A percentile compares a stretch with the other conserved stretches of the same genome.
Evolutionary conservation across 2,888 invertebrate species (phyloP).

Genomic region (Synanthedon vespiformis): DNA sequence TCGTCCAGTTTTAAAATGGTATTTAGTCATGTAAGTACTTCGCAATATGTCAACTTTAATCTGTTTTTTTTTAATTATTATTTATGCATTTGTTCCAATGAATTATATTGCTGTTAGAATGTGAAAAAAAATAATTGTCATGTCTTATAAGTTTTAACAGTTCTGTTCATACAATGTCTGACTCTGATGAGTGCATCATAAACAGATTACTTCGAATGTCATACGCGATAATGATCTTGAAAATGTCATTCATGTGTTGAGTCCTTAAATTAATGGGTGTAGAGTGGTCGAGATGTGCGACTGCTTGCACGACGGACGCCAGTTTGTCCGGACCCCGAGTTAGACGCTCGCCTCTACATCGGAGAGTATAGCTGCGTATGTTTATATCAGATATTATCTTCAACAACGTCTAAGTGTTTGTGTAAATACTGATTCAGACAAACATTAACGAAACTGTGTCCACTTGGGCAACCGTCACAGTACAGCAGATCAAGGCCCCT

Average conservation of each 20-base stretch:
- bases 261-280: background rate
- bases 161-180: too few species aligned
- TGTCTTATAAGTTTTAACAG: too few species aligned
- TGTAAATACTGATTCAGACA: conserved; percentile 33
- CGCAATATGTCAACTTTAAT: too few species aligned
- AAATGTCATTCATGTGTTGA: background rate
- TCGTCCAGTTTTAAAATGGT: too few species aligned
- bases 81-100: too few species aligned
- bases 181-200: too few species aligned
- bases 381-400: background rate
- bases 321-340: background rate
- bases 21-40: too few species aligned
- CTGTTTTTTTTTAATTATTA: too few species aligned
- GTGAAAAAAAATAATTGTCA: too few species aligned
- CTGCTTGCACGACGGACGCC: background rate
- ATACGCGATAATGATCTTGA: background rate
- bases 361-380: too few species aligned
- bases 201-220: background rate
- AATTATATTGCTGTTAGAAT: too few species aligned
- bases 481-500: conserved; percentile 39
- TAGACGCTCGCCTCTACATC: background rate
- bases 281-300: background rate
- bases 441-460: background rate
- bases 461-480: background rate
- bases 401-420: conserved; percentile 19